Evolutionary conservation across 2,113 vertebrate species (phyloP), one percentile per base, ranked within the genome.

Genomic region (Okapia johnstoni): DNA sequence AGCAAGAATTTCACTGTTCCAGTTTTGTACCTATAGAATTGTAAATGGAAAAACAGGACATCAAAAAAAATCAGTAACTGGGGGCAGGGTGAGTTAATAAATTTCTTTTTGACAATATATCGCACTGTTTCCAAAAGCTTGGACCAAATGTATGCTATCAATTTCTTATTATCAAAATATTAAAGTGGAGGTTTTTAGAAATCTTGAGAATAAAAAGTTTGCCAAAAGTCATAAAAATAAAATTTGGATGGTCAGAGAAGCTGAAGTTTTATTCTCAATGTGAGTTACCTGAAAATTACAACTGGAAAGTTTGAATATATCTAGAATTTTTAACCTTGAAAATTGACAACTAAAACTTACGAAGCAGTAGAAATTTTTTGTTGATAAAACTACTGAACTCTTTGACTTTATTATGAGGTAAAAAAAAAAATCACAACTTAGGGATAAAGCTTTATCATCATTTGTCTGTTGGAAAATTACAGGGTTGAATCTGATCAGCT

Each of bases 1-100:
- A 96, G 98, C 99, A 95, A 99, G 99, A 98, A 99, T 99, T 96
- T 99, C 99, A 96, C 99, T 99, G 98, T 98, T 99, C 99, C 99
- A 99, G 98, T 99, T 99, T 73, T 99, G 99, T 98, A 99, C 99
- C 99, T 99, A 98, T 46, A 98, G 96, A 98, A 97, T 97, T 96
- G 98, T 55, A 97, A 36, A 33, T 33, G 85, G 40, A 85, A 96
- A 96, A 94, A 26, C 23, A 92, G 21, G 30, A 17, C 55, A 79
- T 93, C 87, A 92, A 86, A 58, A 97, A 77, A 9, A 63, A 55
- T 92, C 19, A 55, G 13, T 55, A 60, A 83, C 0, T 19, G 10
- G 40, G 5, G 3, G 17, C 1, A 1, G 48, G 25, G 26, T 43
- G 21, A 28, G 30, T 52, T 87, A 33, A 60, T 48, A 88, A 58